Evolutionary conservation across 1,140 invertebrate species (phyloP), one percentile per base, ranked within the genome.

Genomic region (Eufriesea mexicana): DNA sequence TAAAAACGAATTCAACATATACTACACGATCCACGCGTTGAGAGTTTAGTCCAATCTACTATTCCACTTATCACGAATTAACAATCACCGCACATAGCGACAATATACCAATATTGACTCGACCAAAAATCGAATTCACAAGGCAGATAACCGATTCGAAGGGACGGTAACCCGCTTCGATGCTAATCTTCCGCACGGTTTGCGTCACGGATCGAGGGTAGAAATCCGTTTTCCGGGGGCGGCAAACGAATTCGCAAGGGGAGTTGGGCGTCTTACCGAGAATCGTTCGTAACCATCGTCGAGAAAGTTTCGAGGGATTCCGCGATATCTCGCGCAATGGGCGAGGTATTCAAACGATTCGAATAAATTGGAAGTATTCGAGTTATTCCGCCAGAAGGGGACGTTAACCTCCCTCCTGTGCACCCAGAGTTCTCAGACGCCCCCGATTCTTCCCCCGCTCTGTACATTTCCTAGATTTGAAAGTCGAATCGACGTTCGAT

Each of bases 321-420:
- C 51, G 9, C 54, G 45, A 47, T 62, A 49, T 28, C 45, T 64
- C 47, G 74, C 74, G 18, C 47, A 45, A 79, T n/a, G 42, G 78
- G n/a, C 45, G 28, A 42, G 25, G 20, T 80, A 80, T 80, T 73
- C 78, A 42, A 73, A 73, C 70, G 70, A 80, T 62, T 45, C 68
- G 76, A 70, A 70, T 70, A 70, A 79, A 59, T 79, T 45, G 68
- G 16, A 80, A 45, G 57, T 73, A 80, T 80, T 62, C 70, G 70
- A 64, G 47, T 45, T 73, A 80, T 73, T 73, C 47, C 54, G 23
- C 8, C 28, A 28, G 20, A 35, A 57, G 57, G 57, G 28, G 18
- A 42, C 59, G 57, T n/a, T 80, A 35, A 51, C 45, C 55, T 23
- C 14, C 6, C 59, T 2, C 1, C 25, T 4, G 35, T 6, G 35